Percentiles rank a stretch among this genome's conserved stretches.
These are phyloP conservation scores for Byasa hedistus DNA, from an alignment of 2,888 invertebrate genomes.

Conservation along the genomic window DNA sequence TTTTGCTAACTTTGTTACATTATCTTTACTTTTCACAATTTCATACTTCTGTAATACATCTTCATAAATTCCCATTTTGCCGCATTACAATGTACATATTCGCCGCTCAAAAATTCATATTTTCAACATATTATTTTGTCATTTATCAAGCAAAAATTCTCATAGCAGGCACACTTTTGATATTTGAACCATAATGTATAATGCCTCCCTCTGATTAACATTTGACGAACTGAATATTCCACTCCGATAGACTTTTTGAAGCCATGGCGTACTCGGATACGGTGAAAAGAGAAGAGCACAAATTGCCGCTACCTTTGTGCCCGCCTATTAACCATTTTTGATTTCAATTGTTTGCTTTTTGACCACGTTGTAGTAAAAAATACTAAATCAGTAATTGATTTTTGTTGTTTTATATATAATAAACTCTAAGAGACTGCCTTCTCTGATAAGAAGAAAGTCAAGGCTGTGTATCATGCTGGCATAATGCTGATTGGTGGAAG, in stretches of 20 bases:
- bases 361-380: slow-evolving; percentile 4
- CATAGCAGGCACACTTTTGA: slow-evolving; percentile 62
- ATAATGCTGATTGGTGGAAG: no score
- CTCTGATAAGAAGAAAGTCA: no score
- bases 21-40: no score
- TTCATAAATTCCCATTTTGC: neutral
- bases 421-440: neutral
- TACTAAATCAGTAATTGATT: no score
- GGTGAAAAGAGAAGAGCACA: slow-evolving; percentile 51
- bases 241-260: slow-evolving; percentile 72
- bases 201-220: slow-evolving; percentile 74
- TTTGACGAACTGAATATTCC: slow-evolving; percentile 74
- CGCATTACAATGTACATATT: slow-evolving; percentile 24
- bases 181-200: slow-evolving; percentile 75
- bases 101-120: slow-evolving; percentile 35
- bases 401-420: neutral
- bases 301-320: slow-evolving; percentile 55
- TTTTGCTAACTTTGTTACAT: no score
- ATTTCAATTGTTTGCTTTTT: slow-evolving; percentile 37
- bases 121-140: slow-evolving; percentile 47
- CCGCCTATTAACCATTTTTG: slow-evolving; percentile 39
- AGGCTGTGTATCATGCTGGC: no score
- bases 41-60: no score
- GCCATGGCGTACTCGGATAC: slow-evolving; percentile 52
- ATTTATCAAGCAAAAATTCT: slow-evolving; percentile 60